phyloP scores from a whole-genome alignment of 1,140 invertebrate species.

The Vanessa atalanta region DNA sequence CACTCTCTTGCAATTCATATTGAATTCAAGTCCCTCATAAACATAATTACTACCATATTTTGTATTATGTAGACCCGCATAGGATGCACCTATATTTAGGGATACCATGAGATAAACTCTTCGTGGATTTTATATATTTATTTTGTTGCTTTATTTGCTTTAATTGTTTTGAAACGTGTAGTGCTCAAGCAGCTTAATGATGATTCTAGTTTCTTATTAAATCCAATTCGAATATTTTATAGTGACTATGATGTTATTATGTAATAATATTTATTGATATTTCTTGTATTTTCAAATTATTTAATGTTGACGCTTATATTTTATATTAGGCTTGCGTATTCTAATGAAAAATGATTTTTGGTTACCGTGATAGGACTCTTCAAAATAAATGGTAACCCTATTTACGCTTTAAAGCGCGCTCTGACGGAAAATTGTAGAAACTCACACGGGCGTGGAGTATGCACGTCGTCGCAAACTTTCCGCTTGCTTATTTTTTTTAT shows the following conservation, averaged over 20 bases:
- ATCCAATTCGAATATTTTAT: no score
- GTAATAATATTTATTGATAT: no score
- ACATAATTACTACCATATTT: conserved; percentile 40
- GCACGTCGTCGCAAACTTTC: conserved; percentile 54
- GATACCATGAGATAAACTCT: background rate
- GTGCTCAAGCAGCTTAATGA: no score
- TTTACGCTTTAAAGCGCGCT: conserved; percentile 37
- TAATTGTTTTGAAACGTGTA: no score
- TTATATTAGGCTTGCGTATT: background rate
- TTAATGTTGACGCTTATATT: no score
- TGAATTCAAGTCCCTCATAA: conserved; percentile 36
- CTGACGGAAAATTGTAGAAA: conserved; percentile 45
- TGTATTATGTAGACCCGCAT: conserved; percentile 39
- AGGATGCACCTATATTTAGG: conserved; percentile 33
- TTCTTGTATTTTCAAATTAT: no score
- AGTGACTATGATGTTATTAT: no score
- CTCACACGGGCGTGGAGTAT: conserved; percentile 48
- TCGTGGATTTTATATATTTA: background rate
- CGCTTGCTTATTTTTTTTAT: conserved; percentile 47
- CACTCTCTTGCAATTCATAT: conserved; percentile 29
- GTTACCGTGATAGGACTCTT: background rate
- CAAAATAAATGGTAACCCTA: conserved; percentile 13
- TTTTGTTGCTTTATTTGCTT: no score
- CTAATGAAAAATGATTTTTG: background rate
- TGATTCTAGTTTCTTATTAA: no score